phyloP scores from a whole-genome alignment of 2,888 invertebrate species.

The Leptinotarsa juncta region DNA sequence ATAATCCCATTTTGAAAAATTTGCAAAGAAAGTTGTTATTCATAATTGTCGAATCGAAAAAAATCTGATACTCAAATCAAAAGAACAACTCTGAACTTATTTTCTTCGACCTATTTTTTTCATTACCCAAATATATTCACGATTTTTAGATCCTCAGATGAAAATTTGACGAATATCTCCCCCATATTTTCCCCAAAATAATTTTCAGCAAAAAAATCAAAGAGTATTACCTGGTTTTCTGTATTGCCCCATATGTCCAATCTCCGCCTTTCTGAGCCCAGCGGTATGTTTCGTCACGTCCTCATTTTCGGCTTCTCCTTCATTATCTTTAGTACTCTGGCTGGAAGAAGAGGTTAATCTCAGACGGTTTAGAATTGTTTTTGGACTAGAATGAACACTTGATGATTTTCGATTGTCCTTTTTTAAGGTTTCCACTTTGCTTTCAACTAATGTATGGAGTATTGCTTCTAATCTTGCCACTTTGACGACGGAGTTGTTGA shows the following conservation, averaged over 20 bases:
- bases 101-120: too few relatives aligned
- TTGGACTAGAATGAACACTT: conserved; percentile 64
- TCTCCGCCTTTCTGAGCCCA: conserved; percentile 12
- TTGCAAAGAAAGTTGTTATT: too few relatives aligned
- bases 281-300: conserved; percentile 15
- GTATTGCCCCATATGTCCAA: conserved; percentile 39
- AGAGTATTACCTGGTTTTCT: conserved; percentile 44
- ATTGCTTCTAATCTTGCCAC: conserved; percentile 77
- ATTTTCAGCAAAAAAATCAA: background rate
- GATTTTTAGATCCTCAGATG: too few relatives aligned
- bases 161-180: too few relatives aligned
- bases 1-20: too few relatives aligned
- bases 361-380: conserved; percentile 60
- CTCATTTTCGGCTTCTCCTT: conserved; percentile 42
- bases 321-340: conserved; percentile 42
- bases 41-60: too few relatives aligned
- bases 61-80: too few relatives aligned
- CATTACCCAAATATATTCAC: too few relatives aligned
- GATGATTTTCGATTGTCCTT: conserved; percentile 63
- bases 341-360: conserved; percentile 44
- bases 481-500: conserved; percentile 63
- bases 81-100: too few relatives aligned
- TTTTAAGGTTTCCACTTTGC: conserved; percentile 75
- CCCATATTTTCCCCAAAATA: background rate
- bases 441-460: conserved; percentile 77